A percentile compares a stretch with the other conserved stretches of the same genome.
Evolutionary conservation across 2,888 invertebrate genomes (phyloP).

Genomic region (Melanotus villosus): DNA sequence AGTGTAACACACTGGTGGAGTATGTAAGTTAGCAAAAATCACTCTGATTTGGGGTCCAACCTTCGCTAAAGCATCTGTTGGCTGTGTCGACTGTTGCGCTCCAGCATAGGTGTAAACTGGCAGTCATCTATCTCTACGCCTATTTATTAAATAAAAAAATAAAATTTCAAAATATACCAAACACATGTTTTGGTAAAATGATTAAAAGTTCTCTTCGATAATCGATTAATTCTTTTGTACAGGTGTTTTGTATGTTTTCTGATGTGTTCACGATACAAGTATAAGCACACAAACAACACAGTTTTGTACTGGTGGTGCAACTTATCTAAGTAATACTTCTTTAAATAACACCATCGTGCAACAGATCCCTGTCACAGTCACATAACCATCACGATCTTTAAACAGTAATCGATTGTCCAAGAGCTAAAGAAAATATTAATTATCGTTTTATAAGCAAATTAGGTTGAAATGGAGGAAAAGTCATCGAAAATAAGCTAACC

Average conservation of each 20-base stretch:
- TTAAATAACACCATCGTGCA: conserved; percentile 1
- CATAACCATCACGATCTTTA: not conserved
- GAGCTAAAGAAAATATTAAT: not conserved
- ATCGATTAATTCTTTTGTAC: conserved; percentile 11
- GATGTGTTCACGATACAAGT: not conserved
- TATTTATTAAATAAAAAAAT: conserved; percentile 45
- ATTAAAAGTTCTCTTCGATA: conserved; percentile 7
- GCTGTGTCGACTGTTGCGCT: conserved; percentile 50
- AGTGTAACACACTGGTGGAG: conserved; percentile 34
- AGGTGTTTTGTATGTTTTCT: no score
- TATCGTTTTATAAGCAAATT: not conserved
- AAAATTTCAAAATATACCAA: conserved; percentile 39
- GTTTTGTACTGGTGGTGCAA: not conserved
- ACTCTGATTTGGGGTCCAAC: conserved; percentile 42
- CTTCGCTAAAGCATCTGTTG: conserved; percentile 52
- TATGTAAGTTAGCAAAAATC: conserved; percentile 35
- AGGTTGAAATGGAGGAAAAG: no score
- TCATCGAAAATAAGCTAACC: conserved; percentile 16
- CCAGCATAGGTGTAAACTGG: conserved; percentile 51
- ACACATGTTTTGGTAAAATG: conserved; percentile 26
- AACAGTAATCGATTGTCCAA: conserved; percentile 37
- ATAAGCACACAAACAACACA: not conserved
- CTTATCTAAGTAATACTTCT: not conserved
- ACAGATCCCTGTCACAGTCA: conserved; percentile 23
- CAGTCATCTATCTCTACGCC: conserved; percentile 47